Base-by-base conservation (phyloP, 2,888 invertebrate genomes). In the Mongoloraphidia duomilia region DNA sequence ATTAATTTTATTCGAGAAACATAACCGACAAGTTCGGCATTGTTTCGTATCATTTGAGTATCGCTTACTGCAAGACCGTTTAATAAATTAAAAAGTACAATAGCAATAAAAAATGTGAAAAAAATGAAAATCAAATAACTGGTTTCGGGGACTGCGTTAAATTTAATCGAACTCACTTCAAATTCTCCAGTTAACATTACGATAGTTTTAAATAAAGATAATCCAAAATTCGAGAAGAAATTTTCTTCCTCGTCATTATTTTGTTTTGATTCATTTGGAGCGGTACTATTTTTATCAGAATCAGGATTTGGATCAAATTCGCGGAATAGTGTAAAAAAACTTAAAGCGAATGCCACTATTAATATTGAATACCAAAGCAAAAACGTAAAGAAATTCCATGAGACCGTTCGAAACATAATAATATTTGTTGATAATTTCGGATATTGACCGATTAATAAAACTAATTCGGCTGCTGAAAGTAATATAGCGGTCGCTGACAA, bases 131-230 rank as follows among this genome's bases (percentile, higher is more conserved):
- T 76, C 5, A 84, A 60, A 59, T 84, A 85, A 60, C 86, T 84
- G 34, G 79, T 76, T 5, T 80, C 65, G 9, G 84, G 82, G 62
- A 78, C 76, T 45, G 77, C 69, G 45, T 75, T 70, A 60, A 89
- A 88, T 44, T 84, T 79, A 42, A 89, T 80, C 9, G 80, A 79
- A n/a, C 80, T 75, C 1, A 86, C 86, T 60, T 89, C 88, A 57
- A 88, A 87, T 65, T 89, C 89, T 10, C 89, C 89, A 0, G 88
- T 88, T 55, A 88, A 70, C 89, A 89, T 89, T 1, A 88, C 84
- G 26, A 88, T 79, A 0, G 88, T 88, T 67, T 88, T 89, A 56
- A 89, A 85, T 37, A 88, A 61, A 0, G 88, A 82, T 51, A 76
- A 73, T 3, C 77, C 80, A 1, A 84, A 83, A 63, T 80, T 76